Conservation (phyloP, 2,113 vertebrate genomes). For the Tursiops truncatus region DNA sequence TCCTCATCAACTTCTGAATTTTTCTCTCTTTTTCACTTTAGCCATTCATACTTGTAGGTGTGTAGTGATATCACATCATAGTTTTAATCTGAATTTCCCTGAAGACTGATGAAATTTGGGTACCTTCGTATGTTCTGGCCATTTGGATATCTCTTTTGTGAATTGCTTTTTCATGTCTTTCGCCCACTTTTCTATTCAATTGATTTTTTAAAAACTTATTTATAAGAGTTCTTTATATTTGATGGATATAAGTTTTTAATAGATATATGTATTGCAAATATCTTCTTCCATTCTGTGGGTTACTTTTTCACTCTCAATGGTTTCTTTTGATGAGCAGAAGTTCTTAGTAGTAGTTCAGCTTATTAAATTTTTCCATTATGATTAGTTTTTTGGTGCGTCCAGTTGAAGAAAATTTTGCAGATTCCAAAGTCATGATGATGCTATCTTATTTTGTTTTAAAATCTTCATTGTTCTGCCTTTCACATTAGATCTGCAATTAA, state of each 20-base stretch:
- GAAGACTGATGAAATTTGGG: not conserved
- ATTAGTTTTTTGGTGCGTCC: not conserved
- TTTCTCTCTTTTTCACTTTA: not conserved
- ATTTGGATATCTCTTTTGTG: constrained; percentile 1
- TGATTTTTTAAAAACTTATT: not conserved
- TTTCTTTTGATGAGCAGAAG: not conserved
- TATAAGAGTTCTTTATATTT: constrained; percentile 15
- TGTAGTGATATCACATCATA: not conserved
- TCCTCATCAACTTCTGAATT: constrained; percentile 4
- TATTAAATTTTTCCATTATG: constrained; percentile 21
- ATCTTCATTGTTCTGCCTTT: constrained; percentile 7
- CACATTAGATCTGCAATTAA: not conserved
- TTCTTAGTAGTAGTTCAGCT: not conserved
- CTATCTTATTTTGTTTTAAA: constrained; percentile 2
- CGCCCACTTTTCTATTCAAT: not conserved
- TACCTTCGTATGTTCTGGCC: not conserved
- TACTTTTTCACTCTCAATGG: constrained; percentile 4
- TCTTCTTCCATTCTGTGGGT: constrained; percentile 12
- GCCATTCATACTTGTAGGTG: not conserved
- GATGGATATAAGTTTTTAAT: not conserved
- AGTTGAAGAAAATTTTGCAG: constrained; percentile 34
- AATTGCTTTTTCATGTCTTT: not conserved
- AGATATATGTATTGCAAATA: not conserved
- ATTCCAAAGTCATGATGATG: not conserved
- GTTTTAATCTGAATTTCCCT: constrained; percentile 8